Evolutionary conservation across 1,140 invertebrate genomes (phyloP).

Genomic region (Leptinotarsa undecemlineata): DNA sequence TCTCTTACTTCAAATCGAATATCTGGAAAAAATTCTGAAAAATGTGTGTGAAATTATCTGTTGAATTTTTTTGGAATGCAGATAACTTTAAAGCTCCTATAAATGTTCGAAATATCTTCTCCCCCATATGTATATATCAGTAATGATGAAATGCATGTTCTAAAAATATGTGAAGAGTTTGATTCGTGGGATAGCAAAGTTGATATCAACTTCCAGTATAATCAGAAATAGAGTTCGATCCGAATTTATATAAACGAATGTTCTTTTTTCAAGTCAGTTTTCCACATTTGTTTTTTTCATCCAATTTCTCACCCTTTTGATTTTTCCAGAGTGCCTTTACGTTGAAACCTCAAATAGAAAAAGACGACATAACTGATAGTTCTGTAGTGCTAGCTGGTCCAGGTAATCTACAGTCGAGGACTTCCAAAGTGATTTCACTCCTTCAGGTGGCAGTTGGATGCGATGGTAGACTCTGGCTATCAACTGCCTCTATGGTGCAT

Average conservation of each 20-base stretch:
- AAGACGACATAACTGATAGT: slow-evolving; percentile 49
- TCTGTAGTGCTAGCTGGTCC: slow-evolving; percentile 63
- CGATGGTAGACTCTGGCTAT: slow-evolving; percentile 62
- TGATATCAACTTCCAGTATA: too few relatives aligned
- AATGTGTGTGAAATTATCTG: too few relatives aligned
- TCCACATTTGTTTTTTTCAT: neutral
- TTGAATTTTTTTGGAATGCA: too few relatives aligned
- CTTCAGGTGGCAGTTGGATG: slow-evolving; percentile 65
- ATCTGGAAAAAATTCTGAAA: too few relatives aligned
- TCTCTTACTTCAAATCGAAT: too few relatives aligned
- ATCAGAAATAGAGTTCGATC: too few relatives aligned
- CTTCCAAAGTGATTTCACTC: slow-evolving; percentile 57
- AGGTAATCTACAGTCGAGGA: slow-evolving; percentile 60
- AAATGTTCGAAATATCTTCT: too few relatives aligned
- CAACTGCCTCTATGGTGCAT: slow-evolving; percentile 59
- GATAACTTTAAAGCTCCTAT: too few relatives aligned
- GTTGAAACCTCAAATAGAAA: slow-evolving; percentile 51
- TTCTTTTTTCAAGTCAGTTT: too few relatives aligned
- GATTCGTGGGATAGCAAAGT: too few relatives aligned
- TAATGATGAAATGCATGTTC: neutral
- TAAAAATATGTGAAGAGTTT: neutral
- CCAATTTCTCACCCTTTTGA: neutral
- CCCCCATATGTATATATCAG: neutral
- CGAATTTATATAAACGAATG: too few relatives aligned
- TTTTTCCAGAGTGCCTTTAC: slow-evolving; percentile 57